Conservation (phyloP, 2,113 vertebrate species). For the Urocolius indicus region DNA sequence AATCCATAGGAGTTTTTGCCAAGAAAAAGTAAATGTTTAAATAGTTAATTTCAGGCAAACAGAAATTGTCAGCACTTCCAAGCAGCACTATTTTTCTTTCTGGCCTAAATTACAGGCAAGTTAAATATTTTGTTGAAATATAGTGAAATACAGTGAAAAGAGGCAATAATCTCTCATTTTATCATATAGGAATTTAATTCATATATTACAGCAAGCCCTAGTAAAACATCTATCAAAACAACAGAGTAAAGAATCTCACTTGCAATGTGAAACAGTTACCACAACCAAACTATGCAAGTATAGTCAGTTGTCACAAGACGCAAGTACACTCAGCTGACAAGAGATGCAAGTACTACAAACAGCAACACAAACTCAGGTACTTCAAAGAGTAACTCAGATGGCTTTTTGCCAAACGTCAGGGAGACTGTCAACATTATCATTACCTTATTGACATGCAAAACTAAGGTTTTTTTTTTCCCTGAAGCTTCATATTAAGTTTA, state of each 20-base stretch:
- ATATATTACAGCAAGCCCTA: background rate
- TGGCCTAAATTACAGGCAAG: background rate
- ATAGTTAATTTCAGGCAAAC: background rate
- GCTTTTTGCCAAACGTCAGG: background rate
- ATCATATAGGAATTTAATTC: background rate
- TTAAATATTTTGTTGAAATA: background rate
- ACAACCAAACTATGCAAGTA: background rate
- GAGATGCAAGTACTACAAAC: background rate
- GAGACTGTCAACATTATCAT: background rate
- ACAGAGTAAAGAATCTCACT: background rate
- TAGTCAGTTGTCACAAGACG: background rate
- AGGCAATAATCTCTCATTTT: background rate
- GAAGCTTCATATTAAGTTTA: background rate
- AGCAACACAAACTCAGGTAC: background rate
- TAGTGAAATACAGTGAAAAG: background rate
- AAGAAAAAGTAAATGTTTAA: background rate
- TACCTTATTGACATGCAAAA: background rate
- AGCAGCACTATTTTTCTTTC: background rate
- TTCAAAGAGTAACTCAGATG: background rate
- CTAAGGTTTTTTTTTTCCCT: background rate
- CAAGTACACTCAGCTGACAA: background rate
- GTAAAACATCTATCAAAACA: background rate
- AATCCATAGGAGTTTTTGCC: background rate
- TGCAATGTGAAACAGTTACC: background rate
- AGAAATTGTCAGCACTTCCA: background rate